Evolutionary conservation across 2,113 vertebrate species (phyloP).

Genomic region (Neotragus pygmaeus): DNA sequence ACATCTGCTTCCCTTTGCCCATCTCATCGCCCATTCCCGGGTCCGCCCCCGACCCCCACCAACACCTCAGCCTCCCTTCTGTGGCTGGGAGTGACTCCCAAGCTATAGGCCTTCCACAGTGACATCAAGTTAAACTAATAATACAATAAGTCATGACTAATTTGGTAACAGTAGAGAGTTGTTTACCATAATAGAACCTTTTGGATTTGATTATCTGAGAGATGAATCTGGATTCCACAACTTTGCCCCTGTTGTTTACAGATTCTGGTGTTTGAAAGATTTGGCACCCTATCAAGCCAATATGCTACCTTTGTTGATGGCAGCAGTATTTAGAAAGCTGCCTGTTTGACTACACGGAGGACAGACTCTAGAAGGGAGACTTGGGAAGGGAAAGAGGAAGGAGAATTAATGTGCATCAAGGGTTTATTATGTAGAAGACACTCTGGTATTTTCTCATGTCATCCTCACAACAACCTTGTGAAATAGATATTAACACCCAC

Average conservation of each 20-base stretch:
- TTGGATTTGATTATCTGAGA: not conserved
- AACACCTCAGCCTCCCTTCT: not conserved
- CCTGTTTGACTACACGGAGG: not conserved
- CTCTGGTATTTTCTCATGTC: not conserved
- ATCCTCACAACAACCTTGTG: not conserved
- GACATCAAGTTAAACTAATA: not conserved
- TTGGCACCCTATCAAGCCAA: not conserved
- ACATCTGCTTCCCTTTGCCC: not conserved
- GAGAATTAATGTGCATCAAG: not conserved
- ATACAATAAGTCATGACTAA: not conserved
- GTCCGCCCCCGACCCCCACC: fast-evolving
- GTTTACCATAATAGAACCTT: not conserved
- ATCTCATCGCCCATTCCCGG: not conserved
- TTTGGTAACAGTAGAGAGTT: not conserved
- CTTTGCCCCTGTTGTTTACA: not conserved
- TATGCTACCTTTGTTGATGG: not conserved
- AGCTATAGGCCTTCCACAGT: not conserved
- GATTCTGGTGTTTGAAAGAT: not conserved
- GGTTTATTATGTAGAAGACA: not conserved
- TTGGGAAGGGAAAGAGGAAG: not conserved
- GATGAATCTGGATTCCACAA: not conserved
- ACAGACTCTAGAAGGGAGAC: not conserved
- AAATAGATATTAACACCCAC: not conserved
- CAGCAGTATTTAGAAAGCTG: not conserved
- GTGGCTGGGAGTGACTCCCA: not conserved